phyloP scores from a whole-genome alignment of 1,140 invertebrate species.

The Meloidogyne hapla region DNA sequence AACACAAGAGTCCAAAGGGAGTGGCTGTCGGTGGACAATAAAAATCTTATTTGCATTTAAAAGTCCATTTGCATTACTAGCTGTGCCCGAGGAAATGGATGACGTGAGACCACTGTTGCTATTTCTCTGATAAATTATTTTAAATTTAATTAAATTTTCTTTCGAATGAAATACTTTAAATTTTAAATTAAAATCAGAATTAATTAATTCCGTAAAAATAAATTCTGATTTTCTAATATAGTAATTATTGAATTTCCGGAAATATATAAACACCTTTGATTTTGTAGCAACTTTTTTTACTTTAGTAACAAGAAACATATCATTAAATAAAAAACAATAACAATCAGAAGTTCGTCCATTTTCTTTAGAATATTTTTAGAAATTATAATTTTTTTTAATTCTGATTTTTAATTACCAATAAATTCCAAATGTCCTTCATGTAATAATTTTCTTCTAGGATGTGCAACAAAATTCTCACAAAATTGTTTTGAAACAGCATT shows the following conservation, averaged over 20 bases:
- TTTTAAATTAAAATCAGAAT: neutral
- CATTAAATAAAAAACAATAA: slow-evolving; percentile 74
- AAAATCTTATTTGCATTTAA: slow-evolving; percentile 64
- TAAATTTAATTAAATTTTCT: neutral
- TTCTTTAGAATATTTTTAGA: slow-evolving; percentile 63
- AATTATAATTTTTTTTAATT: neutral
- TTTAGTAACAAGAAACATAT: slow-evolving; percentile 73
- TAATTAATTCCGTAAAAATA: too few species aligned
- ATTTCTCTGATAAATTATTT: neutral
- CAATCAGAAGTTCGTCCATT: slow-evolving; percentile 70
- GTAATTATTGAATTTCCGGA: too few species aligned
- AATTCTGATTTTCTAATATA: too few species aligned
- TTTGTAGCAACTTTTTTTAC: slow-evolving; percentile 70
- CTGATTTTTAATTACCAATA: too few species aligned
- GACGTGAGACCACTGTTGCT: neutral
- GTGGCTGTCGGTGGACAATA: slow-evolving; percentile 72
- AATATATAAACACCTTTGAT: slow-evolving; percentile 62
- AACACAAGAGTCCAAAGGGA: slow-evolving; percentile 72
- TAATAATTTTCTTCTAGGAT: slow-evolving; percentile 69
- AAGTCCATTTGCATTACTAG: neutral
- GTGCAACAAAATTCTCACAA: slow-evolving; percentile 71
- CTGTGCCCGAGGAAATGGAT: neutral
- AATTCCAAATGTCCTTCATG: slow-evolving; percentile 71
- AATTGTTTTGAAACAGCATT: slow-evolving; percentile 71
- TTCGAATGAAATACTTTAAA: neutral